Evolutionary conservation across 1,140 invertebrate species (phyloP).

Genomic region (Phthorimaea operculella): DNA sequence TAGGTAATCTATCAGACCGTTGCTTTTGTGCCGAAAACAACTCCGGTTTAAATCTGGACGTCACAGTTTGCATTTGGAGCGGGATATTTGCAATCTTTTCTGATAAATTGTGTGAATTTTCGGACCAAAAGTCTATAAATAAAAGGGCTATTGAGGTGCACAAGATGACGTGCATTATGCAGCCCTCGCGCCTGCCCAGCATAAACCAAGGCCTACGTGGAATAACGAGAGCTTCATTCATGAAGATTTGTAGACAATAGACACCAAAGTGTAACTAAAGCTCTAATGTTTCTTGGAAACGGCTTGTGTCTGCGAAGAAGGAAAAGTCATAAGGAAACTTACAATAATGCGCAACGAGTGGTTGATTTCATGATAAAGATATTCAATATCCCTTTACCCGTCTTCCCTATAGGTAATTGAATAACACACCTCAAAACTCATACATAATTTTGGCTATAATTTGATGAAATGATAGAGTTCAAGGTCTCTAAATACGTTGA

Average conservation of each 20-base stretch:
- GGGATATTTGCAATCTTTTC: neutral
- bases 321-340: too few relatives aligned
- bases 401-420: too few relatives aligned
- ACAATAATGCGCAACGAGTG: too few relatives aligned
- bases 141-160: slow-evolving; percentile 9
- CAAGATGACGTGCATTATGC: slow-evolving; percentile 12
- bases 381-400: too few relatives aligned
- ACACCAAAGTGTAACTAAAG: slow-evolving; percentile 13
- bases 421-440: too few relatives aligned
- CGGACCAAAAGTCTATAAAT: slow-evolving; percentile 19
- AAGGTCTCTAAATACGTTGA: too few relatives aligned
- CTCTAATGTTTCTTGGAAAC: slow-evolving; percentile 31
- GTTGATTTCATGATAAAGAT: too few relatives aligned
- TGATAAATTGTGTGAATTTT: slow-evolving; percentile 17
- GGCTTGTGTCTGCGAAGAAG: slow-evolving; percentile 14
- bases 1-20: slow-evolving; percentile 22
- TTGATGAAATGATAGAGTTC: too few relatives aligned
- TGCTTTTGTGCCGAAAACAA: slow-evolving; percentile 7
- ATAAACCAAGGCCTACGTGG: slow-evolving; percentile 13
- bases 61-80: neutral
- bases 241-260: slow-evolving; percentile 38
- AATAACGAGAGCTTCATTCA: slow-evolving; percentile 39
- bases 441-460: too few relatives aligned
- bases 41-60: neutral
- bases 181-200: slow-evolving; percentile 10